Percentiles rank a stretch among this genome's conserved stretches.
phyloP scores from a whole-genome alignment of 2,888 invertebrate species.

The Chymomyza fuscimana region DNA sequence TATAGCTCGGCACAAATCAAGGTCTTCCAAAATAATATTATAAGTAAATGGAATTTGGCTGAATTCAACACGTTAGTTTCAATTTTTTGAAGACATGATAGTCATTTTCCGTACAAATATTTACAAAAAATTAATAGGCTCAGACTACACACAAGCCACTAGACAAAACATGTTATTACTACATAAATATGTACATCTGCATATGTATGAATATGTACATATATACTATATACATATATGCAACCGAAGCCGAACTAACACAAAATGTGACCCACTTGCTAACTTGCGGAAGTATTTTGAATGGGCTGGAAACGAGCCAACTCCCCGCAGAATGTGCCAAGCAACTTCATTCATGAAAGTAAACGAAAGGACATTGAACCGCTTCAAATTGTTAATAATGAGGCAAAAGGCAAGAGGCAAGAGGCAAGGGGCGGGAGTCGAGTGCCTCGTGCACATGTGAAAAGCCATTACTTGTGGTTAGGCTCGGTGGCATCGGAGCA shows the following conservation, averaged over 20 bases:
- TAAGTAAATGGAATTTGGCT: not conserved
- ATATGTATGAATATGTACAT: not conserved
- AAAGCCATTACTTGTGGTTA: not conserved
- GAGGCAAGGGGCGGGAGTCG: constrained; percentile 33
- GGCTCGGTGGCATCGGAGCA: constrained; percentile 32
- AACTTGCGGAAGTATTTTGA: constrained; percentile 44
- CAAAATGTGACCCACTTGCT: constrained; percentile 40
- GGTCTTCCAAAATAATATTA: constrained; percentile 36
- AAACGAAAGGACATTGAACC: constrained; percentile 63
- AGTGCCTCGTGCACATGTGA: constrained; percentile 1
- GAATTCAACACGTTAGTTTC: too few relatives aligned
- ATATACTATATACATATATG: not conserved
- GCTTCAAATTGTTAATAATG: constrained; percentile 58
- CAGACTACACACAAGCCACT: constrained; percentile 16
- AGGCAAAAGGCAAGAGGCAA: constrained; percentile 26
- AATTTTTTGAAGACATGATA: too few relatives aligned
- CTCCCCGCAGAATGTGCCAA: not conserved
- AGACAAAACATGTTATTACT: constrained; percentile 34
- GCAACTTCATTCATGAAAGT: constrained; percentile 58
- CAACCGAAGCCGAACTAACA: not conserved
- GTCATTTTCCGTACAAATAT: not conserved
- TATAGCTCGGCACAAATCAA: too few relatives aligned
- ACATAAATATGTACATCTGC: not conserved
- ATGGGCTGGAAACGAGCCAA: constrained; percentile 18
- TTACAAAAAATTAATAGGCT: constrained; percentile 6